Evolutionary conservation across 2,888 invertebrate genomes (phyloP).

Genomic region (Tetragonisca angustula): DNA sequence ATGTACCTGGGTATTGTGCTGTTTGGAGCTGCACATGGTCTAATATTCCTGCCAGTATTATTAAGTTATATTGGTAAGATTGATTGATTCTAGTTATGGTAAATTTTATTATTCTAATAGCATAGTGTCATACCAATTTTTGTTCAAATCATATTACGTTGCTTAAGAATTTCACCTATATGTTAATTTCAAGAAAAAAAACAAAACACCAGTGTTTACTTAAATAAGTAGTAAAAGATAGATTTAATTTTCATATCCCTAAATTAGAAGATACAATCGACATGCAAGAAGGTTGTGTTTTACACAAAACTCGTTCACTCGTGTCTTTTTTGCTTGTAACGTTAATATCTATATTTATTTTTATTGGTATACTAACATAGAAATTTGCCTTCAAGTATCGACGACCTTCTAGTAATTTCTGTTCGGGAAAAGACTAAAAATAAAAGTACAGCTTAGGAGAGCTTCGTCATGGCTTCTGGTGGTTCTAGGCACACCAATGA

Average conservation of each 20-base stretch:
- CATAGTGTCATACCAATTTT: not conserved
- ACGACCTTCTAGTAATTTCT: not conserved
- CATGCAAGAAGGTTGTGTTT: constrained; percentile 7
- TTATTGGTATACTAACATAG: not conserved
- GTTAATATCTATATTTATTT: constrained; percentile 11
- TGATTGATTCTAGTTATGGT: not conserved
- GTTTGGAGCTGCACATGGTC: constrained; percentile 98
- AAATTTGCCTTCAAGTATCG: not conserved
- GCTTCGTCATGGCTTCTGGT: constrained; percentile 66
- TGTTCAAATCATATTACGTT: constrained; percentile 7
- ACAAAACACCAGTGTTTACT: constrained; percentile 42
- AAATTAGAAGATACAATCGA: constrained; percentile 1
- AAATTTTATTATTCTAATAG: not conserved
- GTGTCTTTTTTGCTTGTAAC: not conserved
- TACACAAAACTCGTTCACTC: constrained; percentile 1
- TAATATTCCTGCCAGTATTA: constrained; percentile 98
- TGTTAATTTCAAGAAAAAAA: not conserved
- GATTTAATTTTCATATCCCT: constrained; percentile 64
- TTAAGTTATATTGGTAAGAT: constrained; percentile 97
- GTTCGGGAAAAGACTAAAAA: not conserved
- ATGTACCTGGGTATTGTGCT: constrained; percentile 99
- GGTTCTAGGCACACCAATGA: constrained; percentile 91
- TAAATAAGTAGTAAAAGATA: constrained; percentile 3
- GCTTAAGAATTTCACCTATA: not conserved
- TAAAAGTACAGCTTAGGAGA: constrained; percentile 6